These are phyloP conservation scores for Drosophila sucinea DNA, from an alignment of 1,140 invertebrate genomes.

Conservation along the genomic window DNA sequence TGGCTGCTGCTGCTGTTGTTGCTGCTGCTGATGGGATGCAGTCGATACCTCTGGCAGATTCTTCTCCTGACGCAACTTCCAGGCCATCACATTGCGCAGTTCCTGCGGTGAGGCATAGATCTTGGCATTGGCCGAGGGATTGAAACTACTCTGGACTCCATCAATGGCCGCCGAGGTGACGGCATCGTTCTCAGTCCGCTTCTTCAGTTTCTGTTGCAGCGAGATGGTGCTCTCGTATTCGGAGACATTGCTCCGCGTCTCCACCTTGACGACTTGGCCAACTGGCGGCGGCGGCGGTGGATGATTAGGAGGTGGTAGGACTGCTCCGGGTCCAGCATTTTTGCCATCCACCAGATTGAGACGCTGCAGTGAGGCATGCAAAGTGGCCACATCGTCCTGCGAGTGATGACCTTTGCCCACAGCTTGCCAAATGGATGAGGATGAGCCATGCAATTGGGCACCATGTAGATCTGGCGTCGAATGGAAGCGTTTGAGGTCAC, in stretches of 20 bases:
- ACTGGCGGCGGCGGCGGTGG: conserved; percentile 88
- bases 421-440: conserved; percentile 79
- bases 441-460: conserved; percentile 64
- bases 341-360: conserved; percentile 57
- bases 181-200: conserved; percentile 72
- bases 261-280: conserved; percentile 90
- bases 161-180: conserved; percentile 76
- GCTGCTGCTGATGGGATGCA: conserved; percentile 77
- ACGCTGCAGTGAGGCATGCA: conserved; percentile 79
- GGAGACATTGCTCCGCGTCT: conserved; percentile 84
- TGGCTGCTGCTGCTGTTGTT: conserved; percentile 87
- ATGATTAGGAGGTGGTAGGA: conserved; percentile 88
- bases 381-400: conserved; percentile 89
- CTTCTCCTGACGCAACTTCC: conserved; percentile 82
- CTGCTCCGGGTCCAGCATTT: conserved; percentile 13
- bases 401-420: conserved; percentile 87
- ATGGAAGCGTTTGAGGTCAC: conserved; percentile 91
- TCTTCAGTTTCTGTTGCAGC: conserved; percentile 78
- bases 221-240: conserved; percentile 82
- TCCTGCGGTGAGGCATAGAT: conserved; percentile 94
- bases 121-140: conserved; percentile 92
- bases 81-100: conserved; percentile 91
- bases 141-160: conserved; percentile 91
- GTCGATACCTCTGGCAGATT: conserved; percentile 57
- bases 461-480: conserved; percentile 91